These are phyloP conservation scores for Trachurus trachurus DNA, from an alignment of 2,797 vertebrate species.

Conservation along the genomic window DNA sequence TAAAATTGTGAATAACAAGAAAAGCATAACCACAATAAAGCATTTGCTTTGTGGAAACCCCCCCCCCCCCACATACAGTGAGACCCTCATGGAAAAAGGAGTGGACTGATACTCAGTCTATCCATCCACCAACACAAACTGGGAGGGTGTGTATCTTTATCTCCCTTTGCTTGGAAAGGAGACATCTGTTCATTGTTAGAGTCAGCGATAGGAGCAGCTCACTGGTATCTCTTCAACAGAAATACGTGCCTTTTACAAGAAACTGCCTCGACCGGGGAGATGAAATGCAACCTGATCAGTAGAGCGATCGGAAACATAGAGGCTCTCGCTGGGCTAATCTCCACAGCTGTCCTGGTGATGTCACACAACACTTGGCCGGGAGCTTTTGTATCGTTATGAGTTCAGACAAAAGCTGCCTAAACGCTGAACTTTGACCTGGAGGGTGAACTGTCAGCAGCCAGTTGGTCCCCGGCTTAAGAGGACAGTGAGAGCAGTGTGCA, in stretches of 20 bases:
- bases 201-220: conserved; percentile 62
- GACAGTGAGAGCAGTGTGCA: conserved; percentile 24
- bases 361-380: conserved; percentile 68
- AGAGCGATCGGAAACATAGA: conserved; percentile 54
- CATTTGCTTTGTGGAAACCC: conserved; percentile 16
- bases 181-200: conserved; percentile 84
- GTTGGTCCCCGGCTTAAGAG: conserved; percentile 44
- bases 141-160: conserved; percentile 53
- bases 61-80: neutral
- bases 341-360: conserved; percentile 78
- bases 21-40: neutral
- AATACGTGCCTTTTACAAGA: conserved; percentile 70
- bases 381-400: conserved; percentile 70
- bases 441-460: conserved; percentile 26
- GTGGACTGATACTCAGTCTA: conserved; percentile 11
- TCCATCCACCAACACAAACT: conserved; percentile 37
- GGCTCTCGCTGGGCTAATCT: conserved; percentile 53
- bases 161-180: conserved; percentile 58
- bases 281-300: conserved; percentile 68
- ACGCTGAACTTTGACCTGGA: conserved; percentile 55
- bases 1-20: neutral
- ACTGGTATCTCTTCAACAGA: conserved; percentile 66
- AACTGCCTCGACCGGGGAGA: conserved; percentile 53
- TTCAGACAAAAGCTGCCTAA: conserved; percentile 45
- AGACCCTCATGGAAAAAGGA: conserved; percentile 15